Evolutionary conservation across 1,140 invertebrate species (phyloP).

Genomic region (Lepidotrigona ventralis): DNA sequence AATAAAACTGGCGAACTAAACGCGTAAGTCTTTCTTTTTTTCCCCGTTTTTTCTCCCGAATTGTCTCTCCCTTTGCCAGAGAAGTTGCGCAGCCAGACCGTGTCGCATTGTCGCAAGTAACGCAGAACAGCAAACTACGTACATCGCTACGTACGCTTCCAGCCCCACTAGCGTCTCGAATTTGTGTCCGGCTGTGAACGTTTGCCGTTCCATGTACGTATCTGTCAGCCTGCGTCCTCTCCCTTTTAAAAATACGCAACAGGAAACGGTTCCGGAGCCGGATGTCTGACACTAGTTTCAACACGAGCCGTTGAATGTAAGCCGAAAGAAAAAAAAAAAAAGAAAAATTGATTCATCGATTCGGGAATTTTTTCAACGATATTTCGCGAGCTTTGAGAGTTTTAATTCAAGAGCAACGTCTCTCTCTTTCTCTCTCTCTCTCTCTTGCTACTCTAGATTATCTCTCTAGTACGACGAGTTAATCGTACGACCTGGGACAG

Average conservation of each 20-base stretch:
- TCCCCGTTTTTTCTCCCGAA: not conserved
- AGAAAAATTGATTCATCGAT: not conserved
- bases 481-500: not conserved
- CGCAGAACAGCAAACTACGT: not conserved
- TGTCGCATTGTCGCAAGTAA: constrained; percentile 27
- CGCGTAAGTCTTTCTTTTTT: too few relatives aligned
- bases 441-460: not conserved
- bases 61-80: not conserved
- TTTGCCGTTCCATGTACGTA: constrained; percentile 24
- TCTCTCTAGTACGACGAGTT: not conserved
- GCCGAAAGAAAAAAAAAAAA: too few relatives aligned
- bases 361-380: not conserved
- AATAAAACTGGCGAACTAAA: not conserved
- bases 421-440: not conserved
- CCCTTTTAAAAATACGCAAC: constrained; percentile 16
- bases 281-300: not conserved
- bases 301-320: too few relatives aligned
- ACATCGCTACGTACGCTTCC: not conserved
- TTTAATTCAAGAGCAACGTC: not conserved
- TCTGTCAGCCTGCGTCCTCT: not conserved
- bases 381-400: not conserved
- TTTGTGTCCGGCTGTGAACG: not conserved
- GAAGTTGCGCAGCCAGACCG: not conserved
- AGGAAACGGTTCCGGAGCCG: not conserved
- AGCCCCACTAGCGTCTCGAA: not conserved